Evolutionary conservation across 2,888 invertebrate species (phyloP).

Genomic region (Phaonia tiefii): DNA sequence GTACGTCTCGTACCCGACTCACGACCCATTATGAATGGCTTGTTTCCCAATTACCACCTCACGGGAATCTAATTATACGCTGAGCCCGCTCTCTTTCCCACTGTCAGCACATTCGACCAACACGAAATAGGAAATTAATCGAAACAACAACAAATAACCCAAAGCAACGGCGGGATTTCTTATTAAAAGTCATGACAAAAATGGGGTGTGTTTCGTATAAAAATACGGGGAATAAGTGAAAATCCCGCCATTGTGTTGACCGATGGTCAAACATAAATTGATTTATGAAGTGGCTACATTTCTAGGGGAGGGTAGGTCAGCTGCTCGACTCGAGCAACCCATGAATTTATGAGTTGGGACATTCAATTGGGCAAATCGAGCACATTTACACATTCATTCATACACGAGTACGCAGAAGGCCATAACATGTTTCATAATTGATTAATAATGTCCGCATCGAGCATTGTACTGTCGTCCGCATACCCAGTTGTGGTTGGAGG

Average conservation of each 20-base stretch:
- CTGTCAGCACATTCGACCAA: constrained; percentile 21
- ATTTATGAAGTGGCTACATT: constrained; percentile 67
- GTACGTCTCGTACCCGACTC: constrained; percentile 9
- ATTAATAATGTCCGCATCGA: too few relatives aligned
- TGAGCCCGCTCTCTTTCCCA: neutral
- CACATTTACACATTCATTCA: neutral
- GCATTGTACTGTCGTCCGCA: too few relatives aligned
- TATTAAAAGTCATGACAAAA: constrained; percentile 25
- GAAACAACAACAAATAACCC: constrained; percentile 12
- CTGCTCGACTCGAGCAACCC: constrained; percentile 12
- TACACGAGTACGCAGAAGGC: neutral
- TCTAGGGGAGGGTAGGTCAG: constrained; percentile 53
- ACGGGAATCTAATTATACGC: constrained; percentile 67
- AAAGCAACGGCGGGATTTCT: neutral
- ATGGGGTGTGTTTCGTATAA: constrained; percentile 49
- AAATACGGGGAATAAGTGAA: constrained; percentile 1
- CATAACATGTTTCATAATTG: neutral
- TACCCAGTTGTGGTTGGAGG: too few relatives aligned
- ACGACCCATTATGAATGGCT: constrained; percentile 64
- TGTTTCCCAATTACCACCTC: constrained; percentile 67
- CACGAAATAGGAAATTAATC: constrained; percentile 20
- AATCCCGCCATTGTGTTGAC: constrained; percentile 19
- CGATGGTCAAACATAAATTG: constrained; percentile 60
- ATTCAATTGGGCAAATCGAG: constrained; percentile 8
- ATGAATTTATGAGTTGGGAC: constrained; percentile 31